phyloP scores from a whole-genome alignment of 2,888 invertebrate species.

The Pseudococcus longispinus region DNA sequence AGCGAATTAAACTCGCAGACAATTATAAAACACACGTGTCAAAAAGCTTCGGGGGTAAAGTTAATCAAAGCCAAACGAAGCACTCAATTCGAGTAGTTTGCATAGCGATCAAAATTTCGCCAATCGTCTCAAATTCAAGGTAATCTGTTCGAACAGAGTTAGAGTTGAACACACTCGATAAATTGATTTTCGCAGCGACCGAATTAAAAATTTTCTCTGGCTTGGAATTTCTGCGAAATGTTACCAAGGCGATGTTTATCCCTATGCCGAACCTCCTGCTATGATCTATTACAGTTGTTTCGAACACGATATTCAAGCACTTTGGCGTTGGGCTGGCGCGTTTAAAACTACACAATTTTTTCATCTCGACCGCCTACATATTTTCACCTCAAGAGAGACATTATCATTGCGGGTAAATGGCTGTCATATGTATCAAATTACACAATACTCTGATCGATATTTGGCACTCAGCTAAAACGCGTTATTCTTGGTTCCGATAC shows the following conservation, averaged over 20 bases:
- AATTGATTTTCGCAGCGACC: background rate
- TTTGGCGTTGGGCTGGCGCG: background rate
- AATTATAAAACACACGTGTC: background rate
- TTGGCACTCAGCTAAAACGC: background rate
- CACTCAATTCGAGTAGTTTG: background rate
- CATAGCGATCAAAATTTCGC: background rate
- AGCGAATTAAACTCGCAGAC: background rate
- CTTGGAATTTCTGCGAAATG: background rate
- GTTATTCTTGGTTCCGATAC: background rate
- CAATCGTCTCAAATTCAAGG: constrained; percentile 13
- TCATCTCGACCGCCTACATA: background rate
- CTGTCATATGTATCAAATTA: constrained; percentile 24
- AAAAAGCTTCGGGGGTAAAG: background rate
- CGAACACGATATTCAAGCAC: background rate
- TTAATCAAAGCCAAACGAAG: background rate
- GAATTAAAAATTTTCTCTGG: background rate
- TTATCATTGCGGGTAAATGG: constrained; percentile 8
- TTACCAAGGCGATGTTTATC: background rate
- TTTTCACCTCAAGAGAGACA: constrained; percentile 13
- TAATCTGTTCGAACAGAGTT: background rate
- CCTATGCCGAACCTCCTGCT: background rate
- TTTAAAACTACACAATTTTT: constrained; percentile 11
- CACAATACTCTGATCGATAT: constrained; percentile 18
- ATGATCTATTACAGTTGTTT: background rate
- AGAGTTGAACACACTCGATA: background rate